A percentile compares a stretch with the other conserved stretches of the same genome.
These are phyloP conservation scores for Ormia ochracea DNA, from an alignment of 2,888 invertebrate species.

Conservation along the genomic window DNA sequence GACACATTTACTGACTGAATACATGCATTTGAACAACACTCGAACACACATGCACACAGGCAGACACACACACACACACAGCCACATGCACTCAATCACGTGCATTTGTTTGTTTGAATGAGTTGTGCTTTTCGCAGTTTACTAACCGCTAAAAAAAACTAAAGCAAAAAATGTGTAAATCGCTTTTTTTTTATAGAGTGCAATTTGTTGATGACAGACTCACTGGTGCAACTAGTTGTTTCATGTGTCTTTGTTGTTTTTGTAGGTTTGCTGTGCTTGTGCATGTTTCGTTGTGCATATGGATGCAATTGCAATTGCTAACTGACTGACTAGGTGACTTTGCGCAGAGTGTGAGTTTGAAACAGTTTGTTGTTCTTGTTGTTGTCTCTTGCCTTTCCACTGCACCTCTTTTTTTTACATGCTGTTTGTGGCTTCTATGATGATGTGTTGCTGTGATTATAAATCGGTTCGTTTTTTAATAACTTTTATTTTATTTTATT, in stretches of 20 bases:
- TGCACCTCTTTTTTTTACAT: constrained; percentile 4
- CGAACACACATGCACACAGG: neutral
- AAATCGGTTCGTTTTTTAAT: constrained; percentile 41
- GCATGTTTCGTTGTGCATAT: constrained; percentile 20
- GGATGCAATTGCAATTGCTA: constrained; percentile 55
- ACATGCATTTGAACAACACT: neutral
- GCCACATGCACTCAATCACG: neutral
- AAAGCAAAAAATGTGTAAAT: constrained; percentile 60
- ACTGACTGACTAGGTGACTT: constrained; percentile 6
- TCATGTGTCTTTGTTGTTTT: neutral
- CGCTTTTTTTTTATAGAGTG: constrained; percentile 57
- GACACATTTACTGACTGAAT: neutral
- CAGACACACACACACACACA: neutral
- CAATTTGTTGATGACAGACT: constrained; percentile 56
- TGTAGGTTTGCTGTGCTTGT: no score
- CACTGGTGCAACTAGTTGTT: constrained; percentile 60
- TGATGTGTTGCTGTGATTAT: constrained; percentile 60
- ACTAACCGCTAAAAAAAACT: constrained; percentile 60
- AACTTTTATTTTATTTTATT: no score
- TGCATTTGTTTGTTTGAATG: constrained; percentile 8
- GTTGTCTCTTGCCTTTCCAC: constrained; percentile 1
- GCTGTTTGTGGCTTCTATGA: constrained; percentile 48
- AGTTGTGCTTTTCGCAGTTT: constrained; percentile 57
- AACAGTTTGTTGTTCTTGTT: neutral
- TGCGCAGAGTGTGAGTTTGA: constrained; percentile 10